phyloP scores from a whole-genome alignment of 2,113 vertebrate species.

The Odobenus rosmarus region DNA sequence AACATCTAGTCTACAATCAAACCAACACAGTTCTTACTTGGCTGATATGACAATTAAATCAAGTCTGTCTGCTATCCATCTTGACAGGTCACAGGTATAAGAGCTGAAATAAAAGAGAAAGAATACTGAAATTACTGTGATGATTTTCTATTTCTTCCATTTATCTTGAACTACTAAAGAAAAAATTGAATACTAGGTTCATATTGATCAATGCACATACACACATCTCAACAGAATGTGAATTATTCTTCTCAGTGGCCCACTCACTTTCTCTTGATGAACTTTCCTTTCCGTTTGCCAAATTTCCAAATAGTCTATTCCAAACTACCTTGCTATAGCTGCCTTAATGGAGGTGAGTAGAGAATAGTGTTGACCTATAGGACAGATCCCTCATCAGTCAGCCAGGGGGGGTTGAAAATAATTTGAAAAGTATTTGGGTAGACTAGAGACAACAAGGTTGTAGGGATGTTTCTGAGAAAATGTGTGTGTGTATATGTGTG shows the following conservation, averaged over 20 bases:
- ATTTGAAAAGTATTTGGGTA: background rate
- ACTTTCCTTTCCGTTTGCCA: background rate
- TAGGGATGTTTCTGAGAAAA: background rate
- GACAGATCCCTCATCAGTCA: background rate
- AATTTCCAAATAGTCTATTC: background rate
- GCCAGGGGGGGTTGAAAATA: background rate
- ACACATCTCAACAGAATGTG: background rate
- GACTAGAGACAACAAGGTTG: background rate
- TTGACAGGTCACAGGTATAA: slow-evolving; percentile 89
- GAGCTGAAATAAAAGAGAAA: slow-evolving; percentile 80
- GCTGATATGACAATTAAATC: slow-evolving; percentile 90
- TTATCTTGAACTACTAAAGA: background rate
- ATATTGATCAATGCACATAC: background rate
- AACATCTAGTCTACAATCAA: background rate
- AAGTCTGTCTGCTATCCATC: slow-evolving; percentile 83
- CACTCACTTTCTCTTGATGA: background rate
- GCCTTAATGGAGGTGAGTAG: background rate
- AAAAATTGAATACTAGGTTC: background rate
- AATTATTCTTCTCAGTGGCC: background rate
- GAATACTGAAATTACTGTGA: background rate
- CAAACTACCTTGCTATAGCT: background rate
- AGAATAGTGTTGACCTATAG: background rate
- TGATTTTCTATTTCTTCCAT: background rate
- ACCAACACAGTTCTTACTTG: slow-evolving; percentile 88
- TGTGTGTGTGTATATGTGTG: background rate